A percentile compares a stretch with the other conserved stretches of the same genome.
These are phyloP conservation scores for Temnopleurus reevesii DNA, from an alignment of 53 echinoderm and acorn worm genomes.

Conservation along the genomic window DNA sequence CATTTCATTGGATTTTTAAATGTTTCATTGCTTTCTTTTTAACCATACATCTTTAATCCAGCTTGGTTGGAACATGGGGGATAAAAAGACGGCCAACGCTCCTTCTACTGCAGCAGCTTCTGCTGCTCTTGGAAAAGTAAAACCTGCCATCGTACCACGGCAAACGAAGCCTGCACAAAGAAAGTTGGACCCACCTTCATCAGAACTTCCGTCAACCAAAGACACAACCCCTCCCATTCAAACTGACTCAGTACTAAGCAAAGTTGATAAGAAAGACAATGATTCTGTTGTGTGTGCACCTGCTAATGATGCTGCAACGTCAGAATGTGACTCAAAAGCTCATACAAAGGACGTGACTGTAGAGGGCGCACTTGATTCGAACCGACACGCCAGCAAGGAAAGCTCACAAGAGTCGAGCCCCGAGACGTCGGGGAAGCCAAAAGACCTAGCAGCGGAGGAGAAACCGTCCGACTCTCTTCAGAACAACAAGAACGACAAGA, in stretches of 20 bases:
- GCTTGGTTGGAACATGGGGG: conserved; percentile 63
- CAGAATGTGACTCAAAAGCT: neutral
- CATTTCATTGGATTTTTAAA: too few relatives aligned
- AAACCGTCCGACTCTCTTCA: neutral
- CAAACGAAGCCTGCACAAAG: neutral
- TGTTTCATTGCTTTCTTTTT: neutral
- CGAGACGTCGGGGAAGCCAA: conserved; percentile 1
- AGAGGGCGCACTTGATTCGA: conserved; percentile 9
- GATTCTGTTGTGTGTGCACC: conserved; percentile 2
- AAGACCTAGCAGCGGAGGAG: neutral
- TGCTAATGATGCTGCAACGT: neutral
- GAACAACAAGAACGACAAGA: neutral
- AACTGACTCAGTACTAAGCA: neutral
- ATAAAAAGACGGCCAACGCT: conserved; percentile 33
- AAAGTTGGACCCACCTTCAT: neutral
- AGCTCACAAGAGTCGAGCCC: conserved; percentile 51
- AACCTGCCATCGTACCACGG: conserved; percentile 36
- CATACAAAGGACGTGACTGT: neutral
- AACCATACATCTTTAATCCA: neutral
- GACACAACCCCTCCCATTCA: neutral
- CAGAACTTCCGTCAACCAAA: neutral
- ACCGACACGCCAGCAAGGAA: conserved; percentile 42
- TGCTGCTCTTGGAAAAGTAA: neutral
- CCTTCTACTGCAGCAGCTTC: neutral
- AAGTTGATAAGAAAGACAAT: neutral